Evolutionary conservation across 2,888 invertebrate species (phyloP).

Genomic region (Terebella lapidaria): DNA sequence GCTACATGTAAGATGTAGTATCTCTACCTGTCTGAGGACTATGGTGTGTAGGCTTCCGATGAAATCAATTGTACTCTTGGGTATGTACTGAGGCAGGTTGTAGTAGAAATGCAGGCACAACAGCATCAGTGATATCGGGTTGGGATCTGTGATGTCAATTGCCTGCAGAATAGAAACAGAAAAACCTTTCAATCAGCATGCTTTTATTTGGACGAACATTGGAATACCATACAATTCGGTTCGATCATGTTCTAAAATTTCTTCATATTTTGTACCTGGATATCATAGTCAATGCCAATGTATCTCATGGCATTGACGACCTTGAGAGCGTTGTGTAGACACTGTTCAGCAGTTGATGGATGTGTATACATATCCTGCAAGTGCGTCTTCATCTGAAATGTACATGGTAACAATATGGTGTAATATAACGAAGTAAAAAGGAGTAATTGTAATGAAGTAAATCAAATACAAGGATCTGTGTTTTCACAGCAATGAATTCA

Average conservation of each 20-base stretch:
- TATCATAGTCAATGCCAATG: constrained; percentile 52
- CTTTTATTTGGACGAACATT: background rate
- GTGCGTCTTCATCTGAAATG: constrained; percentile 41
- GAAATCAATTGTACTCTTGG: constrained; percentile 47
- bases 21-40: constrained; percentile 43
- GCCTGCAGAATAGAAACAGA: constrained; percentile 33
- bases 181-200: background rate
- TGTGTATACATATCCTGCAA: constrained; percentile 49
- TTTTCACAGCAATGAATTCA: background rate
- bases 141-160: constrained; percentile 53
- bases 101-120: constrained; percentile 44
- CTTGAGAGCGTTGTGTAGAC: constrained; percentile 45
- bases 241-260: too few relatives aligned
- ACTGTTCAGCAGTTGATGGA: constrained; percentile 49
- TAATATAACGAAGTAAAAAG: background rate
- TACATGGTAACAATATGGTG: background rate
- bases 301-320: constrained; percentile 48
- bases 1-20: too few relatives aligned
- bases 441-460: too few relatives aligned
- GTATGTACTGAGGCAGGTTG: constrained; percentile 48
- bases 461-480: background rate
- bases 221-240: background rate
- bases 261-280: too few relatives aligned
- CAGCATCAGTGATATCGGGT: constrained; percentile 49
- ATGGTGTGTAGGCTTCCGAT: constrained; percentile 41